A percentile compares a stretch with the other conserved stretches of the same genome.
phyloP scores from a whole-genome alignment of 2,113 vertebrate genomes.

The Hyla sarda region DNA sequence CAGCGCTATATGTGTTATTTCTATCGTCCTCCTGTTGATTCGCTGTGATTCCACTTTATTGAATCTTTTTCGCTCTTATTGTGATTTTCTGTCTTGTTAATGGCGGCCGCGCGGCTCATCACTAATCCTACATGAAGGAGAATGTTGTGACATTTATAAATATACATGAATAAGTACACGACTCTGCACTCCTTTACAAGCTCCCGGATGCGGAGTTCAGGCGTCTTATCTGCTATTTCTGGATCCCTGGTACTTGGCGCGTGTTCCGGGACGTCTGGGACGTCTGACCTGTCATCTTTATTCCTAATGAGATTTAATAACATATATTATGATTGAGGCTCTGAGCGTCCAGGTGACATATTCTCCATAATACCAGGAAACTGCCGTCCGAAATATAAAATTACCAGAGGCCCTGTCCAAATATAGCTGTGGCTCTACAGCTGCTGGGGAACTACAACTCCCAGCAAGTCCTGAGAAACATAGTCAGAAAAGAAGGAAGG shows the following conservation, averaged over 20 bases:
- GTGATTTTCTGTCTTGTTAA: neutral
- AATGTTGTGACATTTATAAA: slow-evolving; percentile 12
- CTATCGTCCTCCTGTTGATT: neutral
- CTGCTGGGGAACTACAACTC: neutral
- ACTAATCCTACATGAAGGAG: slow-evolving; percentile 6
- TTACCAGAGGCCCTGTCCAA: neutral
- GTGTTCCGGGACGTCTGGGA: neutral
- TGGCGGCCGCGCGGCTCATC: neutral
- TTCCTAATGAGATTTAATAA: neutral
- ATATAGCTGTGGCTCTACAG: neutral
- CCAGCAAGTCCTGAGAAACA: neutral
- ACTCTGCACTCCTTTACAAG: slow-evolving; percentile 49
- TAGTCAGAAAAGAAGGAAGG: too few species aligned
- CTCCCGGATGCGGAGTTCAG: neutral
- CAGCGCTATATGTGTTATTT: too few species aligned
- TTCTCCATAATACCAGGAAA: too few species aligned
- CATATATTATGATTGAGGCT: neutral
- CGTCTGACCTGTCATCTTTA: neutral
- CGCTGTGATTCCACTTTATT: neutral
- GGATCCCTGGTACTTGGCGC: neutral
- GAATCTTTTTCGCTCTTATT: neutral
- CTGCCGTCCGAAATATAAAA: too few species aligned
- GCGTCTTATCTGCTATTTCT: neutral
- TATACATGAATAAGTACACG: slow-evolving; percentile 39
- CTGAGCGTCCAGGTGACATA: neutral